Base-by-base conservation (phyloP, 2,888 invertebrate genomes). In the Oligia latruncula region DNA sequence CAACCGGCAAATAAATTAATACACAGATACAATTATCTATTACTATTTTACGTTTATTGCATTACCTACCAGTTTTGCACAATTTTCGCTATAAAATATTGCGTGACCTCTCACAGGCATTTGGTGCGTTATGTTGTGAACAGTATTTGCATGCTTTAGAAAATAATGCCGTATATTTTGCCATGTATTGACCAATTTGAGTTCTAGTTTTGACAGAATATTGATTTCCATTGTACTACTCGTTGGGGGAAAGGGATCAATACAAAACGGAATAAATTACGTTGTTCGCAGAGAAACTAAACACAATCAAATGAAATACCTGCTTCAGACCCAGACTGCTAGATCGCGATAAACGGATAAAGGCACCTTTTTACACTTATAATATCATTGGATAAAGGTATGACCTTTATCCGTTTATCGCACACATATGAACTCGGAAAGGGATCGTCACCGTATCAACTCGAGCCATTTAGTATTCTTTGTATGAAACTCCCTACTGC, bases 51-150 rank as follows among this genome's bases (percentile, higher is more conserved):
- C 8, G 4, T 29, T 72, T 66, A 65, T 78, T 66, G 78, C 72
- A 15, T 65, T 49, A 46, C n/a, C 9, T 49, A 46, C n/a, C 9
- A 58, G 46, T 60, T 80, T 78, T 72, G 72, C 79, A 58, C 29
- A 80, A 78, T 65, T 65, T 55, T 58, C 46, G 78, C 23, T 4
- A 79, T 65, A 40, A 58, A 72, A 49, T 17, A 15, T 64, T 40
- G 6, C 49, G 40, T 60, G 78, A 29, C 23, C 55, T 71, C 46
- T 52, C 52, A 35, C 15, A 1, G 1, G 29, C 1, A 29, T 29
- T 29, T 29, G n/a, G 15, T 78, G 29, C 40, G 35, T 52, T 77
- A 35, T 46, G 15, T 13, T 58, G 11, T 23, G 1, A 8, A 23
- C 13, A 72, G 66, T 66, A 55, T 66, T 72, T 46, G 49, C 35